phyloP scores from a whole-genome alignment of 2,888 invertebrate genomes.

The Thumatha senex region DNA sequence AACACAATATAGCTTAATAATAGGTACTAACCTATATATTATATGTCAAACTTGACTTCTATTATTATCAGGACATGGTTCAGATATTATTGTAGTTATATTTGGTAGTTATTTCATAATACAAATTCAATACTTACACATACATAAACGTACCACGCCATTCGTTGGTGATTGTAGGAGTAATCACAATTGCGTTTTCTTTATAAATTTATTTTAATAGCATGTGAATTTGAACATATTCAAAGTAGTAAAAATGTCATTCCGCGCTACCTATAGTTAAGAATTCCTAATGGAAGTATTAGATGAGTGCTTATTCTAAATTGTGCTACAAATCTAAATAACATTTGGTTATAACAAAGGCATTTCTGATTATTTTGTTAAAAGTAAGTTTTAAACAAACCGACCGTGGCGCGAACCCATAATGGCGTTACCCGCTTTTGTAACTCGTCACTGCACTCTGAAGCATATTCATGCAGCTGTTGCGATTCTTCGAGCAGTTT shows the following conservation, averaged over 20 bases:
- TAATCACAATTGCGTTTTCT: conserved; percentile 5
- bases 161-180: conserved; percentile 2
- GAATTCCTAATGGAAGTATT: too few species aligned
- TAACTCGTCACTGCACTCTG: conserved; percentile 86
- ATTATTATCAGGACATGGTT: too few species aligned
- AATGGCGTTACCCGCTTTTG: conserved; percentile 88
- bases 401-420: conserved; percentile 90
- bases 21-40: too few species aligned
- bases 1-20: too few species aligned
- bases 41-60: too few species aligned
- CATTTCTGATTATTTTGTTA: conserved; percentile 47
- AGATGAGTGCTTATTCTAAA: too few species aligned
- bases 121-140: background rate
- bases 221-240: too few species aligned
- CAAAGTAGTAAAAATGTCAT: too few species aligned
- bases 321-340: too few species aligned
- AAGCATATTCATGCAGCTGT: conserved; percentile 86
- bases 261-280: too few species aligned
- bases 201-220: background rate
- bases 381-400: conserved; percentile 90
- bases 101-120: background rate
- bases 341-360: too few species aligned
- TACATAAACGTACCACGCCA: background rate
- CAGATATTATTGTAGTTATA: background rate
- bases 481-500: conserved; percentile 90